Conservation (phyloP, 2,113 vertebrate species). For the Platycercus adscitus region DNA sequence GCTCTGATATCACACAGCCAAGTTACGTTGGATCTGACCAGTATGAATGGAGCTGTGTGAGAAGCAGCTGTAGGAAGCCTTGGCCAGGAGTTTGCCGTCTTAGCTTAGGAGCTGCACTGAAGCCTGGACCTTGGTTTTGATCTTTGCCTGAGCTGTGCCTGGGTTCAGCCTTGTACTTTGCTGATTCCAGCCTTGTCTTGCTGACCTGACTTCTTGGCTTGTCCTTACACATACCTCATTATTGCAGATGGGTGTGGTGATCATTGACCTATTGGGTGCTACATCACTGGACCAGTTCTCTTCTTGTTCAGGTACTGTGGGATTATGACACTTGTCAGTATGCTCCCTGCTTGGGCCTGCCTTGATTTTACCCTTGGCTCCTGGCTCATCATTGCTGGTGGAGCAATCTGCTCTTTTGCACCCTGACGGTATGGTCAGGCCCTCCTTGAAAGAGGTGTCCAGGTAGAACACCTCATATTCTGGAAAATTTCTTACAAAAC, state of each 20-base stretch:
- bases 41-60: neutral
- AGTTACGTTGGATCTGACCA: neutral
- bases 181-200: neutral
- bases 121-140: neutral
- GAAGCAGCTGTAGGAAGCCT: neutral
- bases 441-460: neutral
- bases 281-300: neutral
- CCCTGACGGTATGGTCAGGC: neutral
- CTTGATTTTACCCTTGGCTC: neutral
- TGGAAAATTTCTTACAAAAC: neutral
- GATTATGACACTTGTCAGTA: too few species aligned
- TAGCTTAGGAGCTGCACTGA: neutral
- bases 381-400: neutral
- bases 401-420: neutral
- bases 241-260: neutral
- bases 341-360: neutral
- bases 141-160: neutral
- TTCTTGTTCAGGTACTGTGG: too few species aligned
- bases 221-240: neutral
- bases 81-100: neutral
- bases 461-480: neutral
- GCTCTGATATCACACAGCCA: neutral
- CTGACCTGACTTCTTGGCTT: neutral
- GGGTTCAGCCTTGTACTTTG: neutral
- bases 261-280: neutral